Evolutionary conservation across 1,140 invertebrate genomes (phyloP).

Genomic region (Venustaconcha ellipsiformis): DNA sequence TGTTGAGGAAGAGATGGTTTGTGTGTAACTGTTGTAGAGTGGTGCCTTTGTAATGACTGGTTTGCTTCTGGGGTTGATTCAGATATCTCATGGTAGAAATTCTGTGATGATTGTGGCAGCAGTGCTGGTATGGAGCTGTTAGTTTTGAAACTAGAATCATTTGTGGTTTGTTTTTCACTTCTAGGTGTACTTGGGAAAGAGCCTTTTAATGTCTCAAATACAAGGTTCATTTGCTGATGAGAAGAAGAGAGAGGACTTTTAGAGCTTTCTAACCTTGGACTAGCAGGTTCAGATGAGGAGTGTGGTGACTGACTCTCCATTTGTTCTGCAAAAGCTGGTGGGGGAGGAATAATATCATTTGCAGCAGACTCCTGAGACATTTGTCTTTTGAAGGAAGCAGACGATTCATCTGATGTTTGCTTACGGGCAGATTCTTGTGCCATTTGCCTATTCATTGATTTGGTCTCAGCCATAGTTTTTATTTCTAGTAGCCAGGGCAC

Average conservation of each 20-base stretch:
- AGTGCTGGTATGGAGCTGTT: too few relatives aligned
- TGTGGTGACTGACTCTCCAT: too few relatives aligned
- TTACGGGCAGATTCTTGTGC: constrained; percentile 22
- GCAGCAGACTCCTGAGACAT: not conserved
- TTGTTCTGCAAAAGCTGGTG: not conserved
- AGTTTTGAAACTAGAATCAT: too few relatives aligned
- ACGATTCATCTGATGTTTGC: not conserved
- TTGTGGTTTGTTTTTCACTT: too few relatives aligned
- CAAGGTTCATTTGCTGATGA: constrained; percentile 3
- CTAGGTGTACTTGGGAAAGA: constrained; percentile 9
- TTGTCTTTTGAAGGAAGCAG: not conserved
- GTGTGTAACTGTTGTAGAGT: constrained; percentile 21
- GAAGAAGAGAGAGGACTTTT: not conserved
- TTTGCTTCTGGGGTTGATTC: not conserved
- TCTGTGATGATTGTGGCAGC: too few relatives aligned
- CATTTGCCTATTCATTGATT: constrained; percentile 32
- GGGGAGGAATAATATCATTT: not conserved
- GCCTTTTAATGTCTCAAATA: not conserved
- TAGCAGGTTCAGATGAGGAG: too few relatives aligned
- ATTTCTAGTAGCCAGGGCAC: constrained; percentile 41
- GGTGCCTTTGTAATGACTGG: constrained; percentile 8
- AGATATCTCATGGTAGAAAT: too few relatives aligned
- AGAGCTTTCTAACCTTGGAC: too few relatives aligned
- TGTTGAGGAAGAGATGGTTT: constrained; percentile 10
- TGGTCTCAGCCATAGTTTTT: constrained; percentile 35